Evolutionary conservation across 2,797 vertebrate genomes (phyloP).

Genomic region (Loriculus beryllinus): DNA sequence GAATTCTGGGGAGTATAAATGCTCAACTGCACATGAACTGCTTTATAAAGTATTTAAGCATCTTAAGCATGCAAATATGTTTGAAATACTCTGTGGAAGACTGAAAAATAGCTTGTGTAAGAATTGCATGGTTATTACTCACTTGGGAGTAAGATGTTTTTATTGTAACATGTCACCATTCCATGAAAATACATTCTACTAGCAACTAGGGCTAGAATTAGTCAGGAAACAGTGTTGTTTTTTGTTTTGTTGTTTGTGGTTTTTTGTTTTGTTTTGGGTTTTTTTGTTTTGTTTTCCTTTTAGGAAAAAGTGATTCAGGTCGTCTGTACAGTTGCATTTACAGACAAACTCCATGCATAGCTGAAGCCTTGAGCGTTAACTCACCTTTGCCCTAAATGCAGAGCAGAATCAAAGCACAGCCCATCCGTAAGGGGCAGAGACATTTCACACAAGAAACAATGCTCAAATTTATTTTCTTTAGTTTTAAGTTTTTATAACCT

Average conservation of each 20-base stretch:
- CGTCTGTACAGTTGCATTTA: not conserved
- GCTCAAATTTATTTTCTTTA: conserved; percentile 53
- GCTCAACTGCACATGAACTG: not conserved
- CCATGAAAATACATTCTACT: not conserved
- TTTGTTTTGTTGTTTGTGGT: not conserved
- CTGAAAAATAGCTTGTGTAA: not conserved
- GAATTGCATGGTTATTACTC: not conserved
- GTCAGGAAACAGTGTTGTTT: not conserved
- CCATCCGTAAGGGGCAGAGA: conserved; percentile 40
- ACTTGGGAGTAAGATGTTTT: not conserved
- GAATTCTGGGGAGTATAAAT: not conserved
- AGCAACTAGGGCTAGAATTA: not conserved
- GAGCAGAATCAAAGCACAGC: not conserved
- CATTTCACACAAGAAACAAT: conserved; percentile 42
- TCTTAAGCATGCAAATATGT: not conserved
- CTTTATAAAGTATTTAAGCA: not conserved
- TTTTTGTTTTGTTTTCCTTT: not conserved
- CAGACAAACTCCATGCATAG: not conserved
- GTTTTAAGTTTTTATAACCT: conserved; percentile 34
- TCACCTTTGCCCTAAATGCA: not conserved
- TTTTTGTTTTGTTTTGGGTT: not conserved
- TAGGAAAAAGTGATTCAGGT: not conserved
- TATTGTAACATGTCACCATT: not conserved
- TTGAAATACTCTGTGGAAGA: not conserved
- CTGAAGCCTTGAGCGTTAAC: not conserved